Conservation (phyloP, 1,140 invertebrate genomes). For the Solenopsis invicta region DNA sequence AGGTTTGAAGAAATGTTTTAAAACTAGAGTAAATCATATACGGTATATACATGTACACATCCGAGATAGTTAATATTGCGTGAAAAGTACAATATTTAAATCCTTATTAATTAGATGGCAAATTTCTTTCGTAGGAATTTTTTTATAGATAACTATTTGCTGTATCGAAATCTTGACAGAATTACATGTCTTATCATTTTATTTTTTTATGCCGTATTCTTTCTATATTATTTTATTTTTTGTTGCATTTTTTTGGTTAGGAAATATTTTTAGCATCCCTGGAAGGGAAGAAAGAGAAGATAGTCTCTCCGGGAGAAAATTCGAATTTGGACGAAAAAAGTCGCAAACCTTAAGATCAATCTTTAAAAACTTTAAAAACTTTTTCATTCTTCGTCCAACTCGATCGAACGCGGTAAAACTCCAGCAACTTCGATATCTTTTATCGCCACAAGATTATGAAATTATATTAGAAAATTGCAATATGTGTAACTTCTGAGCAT, state of each 20-base stretch:
- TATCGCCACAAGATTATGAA: constrained; percentile 6
- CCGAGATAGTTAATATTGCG: neutral
- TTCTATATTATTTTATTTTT: neutral
- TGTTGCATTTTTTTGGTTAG: neutral
- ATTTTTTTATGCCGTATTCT: neutral
- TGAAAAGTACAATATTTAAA: neutral
- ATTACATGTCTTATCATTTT: neutral
- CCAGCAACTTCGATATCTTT: constrained; percentile 40
- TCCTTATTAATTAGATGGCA: neutral
- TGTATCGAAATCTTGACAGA: neutral
- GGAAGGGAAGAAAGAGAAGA: neutral
- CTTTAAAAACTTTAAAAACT: constrained; percentile 36
- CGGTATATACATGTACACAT: neutral
- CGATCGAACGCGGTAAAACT: constrained; percentile 23
- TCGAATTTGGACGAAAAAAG: constrained; percentile 24
- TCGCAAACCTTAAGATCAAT: constrained; percentile 51
- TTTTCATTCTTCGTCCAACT: constrained; percentile 31
- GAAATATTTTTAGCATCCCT: neutral
- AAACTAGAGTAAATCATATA: constrained; percentile 9
- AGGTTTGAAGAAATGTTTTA: neutral
- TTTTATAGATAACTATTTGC: neutral
- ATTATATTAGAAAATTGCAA: constrained; percentile 22
- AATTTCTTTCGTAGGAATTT: neutral
- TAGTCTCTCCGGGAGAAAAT: neutral
- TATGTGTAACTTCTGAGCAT: neutral